Evolutionary conservation across 2,797 vertebrate species (phyloP).

Genomic region (Morelia viridis): DNA sequence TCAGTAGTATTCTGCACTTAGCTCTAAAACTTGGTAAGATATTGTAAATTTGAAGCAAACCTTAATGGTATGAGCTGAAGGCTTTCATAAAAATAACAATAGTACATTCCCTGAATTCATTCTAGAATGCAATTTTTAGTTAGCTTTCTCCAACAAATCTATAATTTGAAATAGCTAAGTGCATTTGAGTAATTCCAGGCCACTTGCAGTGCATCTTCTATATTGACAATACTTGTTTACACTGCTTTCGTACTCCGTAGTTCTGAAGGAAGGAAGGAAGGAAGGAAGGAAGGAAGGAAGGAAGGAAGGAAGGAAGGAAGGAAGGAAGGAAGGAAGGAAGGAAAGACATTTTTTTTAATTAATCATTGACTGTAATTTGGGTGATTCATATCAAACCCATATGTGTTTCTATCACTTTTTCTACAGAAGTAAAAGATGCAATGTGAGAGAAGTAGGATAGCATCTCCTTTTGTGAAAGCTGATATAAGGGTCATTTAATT

Average conservation of each 20-base stretch:
- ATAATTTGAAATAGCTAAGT: background rate
- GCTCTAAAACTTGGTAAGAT: slow-evolving; percentile 16
- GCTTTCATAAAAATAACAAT: slow-evolving; percentile 5
- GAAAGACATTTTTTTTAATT: background rate
- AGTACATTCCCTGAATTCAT: background rate
- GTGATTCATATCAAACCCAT: background rate
- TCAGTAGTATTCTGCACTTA: slow-evolving; percentile 39
- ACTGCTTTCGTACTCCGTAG: background rate
- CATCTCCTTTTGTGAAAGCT: background rate
- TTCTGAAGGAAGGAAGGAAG: background rate
- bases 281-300: background rate
- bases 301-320: background rate
- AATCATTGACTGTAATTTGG: background rate
- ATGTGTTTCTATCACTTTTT: background rate
- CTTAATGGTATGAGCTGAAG: slow-evolving; percentile 26
- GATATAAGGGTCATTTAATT: background rate
- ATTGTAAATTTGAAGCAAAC: slow-evolving; percentile 37
- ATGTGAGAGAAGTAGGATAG: background rate
- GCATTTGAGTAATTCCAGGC: background rate
- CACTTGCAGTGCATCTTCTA: background rate
- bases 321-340: background rate
- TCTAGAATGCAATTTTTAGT: background rate
- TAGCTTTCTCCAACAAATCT: slow-evolving; percentile 5
- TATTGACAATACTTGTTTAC: background rate
- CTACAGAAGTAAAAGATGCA: background rate